Evolutionary conservation across 2,113 vertebrate genomes (phyloP).

Genomic region (Muscicapa adusta): DNA sequence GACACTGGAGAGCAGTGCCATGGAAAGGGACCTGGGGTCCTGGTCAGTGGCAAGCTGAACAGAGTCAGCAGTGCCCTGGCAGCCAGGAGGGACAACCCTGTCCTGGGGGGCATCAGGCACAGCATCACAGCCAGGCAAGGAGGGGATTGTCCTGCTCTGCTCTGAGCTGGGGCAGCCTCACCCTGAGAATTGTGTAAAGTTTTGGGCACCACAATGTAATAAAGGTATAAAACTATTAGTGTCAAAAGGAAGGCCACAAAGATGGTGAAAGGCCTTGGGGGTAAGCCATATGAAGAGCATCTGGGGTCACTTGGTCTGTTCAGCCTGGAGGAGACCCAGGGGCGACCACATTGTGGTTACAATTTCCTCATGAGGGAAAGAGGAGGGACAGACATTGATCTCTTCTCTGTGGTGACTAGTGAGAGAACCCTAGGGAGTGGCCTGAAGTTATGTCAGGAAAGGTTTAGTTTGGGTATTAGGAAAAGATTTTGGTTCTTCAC

Average conservation of each 20-base stretch:
- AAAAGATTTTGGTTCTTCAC: not conserved
- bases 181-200: accelerated
- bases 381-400: not conserved
- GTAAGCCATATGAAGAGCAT: accelerated
- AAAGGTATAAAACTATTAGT: accelerated
- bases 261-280: not conserved
- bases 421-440: accelerated
- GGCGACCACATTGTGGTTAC: accelerated
- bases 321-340: not conserved
- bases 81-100: accelerated
- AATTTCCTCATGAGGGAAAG: not conserved
- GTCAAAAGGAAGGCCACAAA: not conserved
- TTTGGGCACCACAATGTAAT: too few relatives aligned
- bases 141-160: not conserved
- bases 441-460: not conserved
- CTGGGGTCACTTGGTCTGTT: not conserved
- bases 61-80: not conserved
- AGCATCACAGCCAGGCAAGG: accelerated
- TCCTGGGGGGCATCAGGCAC: not conserved
- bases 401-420: not conserved
- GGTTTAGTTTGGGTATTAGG: not conserved
- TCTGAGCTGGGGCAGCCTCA: accelerated
- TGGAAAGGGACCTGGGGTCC: not conserved
- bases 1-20: accelerated
- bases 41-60: accelerated